phyloP scores from a whole-genome alignment of 2,888 invertebrate genomes.

The Coelogynopora nodosa region DNA sequence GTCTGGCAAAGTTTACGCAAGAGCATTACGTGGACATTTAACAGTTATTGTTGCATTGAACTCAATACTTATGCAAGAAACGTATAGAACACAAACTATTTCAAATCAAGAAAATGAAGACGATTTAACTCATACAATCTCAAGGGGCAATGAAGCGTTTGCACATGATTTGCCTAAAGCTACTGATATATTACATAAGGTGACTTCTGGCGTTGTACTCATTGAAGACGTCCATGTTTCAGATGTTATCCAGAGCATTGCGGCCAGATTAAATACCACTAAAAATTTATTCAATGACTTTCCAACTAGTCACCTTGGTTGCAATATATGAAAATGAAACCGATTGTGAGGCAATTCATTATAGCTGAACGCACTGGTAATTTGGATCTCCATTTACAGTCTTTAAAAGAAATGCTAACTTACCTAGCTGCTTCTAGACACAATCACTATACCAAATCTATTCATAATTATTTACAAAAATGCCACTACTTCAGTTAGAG shows the following conservation, averaged over 20 bases:
- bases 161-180: too few relatives aligned
- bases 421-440: not conserved
- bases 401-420: not conserved
- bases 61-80: not conserved
- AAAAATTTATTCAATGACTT: too few relatives aligned
- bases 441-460: not conserved
- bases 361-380: not conserved
- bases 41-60: not conserved
- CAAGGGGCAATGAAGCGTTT: too few relatives aligned
- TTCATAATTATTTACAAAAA: not conserved
- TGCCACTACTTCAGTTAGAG: not conserved
- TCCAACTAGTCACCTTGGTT: not conserved
- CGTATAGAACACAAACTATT: not conserved
- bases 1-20: not conserved
- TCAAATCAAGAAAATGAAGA: too few relatives aligned
- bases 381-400: not conserved
- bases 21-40: not conserved
- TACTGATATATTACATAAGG: too few relatives aligned
- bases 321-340: not conserved
- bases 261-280: too few relatives aligned
- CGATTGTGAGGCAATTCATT: not conserved
- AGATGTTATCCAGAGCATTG: too few relatives aligned
- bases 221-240: too few relatives aligned
- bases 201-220: too few relatives aligned
- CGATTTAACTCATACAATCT: too few relatives aligned